Percentiles rank a stretch among this genome's conserved stretches.
Evolutionary conservation across 2,888 invertebrate species (phyloP).

Genomic region (Perdita meconis): DNA sequence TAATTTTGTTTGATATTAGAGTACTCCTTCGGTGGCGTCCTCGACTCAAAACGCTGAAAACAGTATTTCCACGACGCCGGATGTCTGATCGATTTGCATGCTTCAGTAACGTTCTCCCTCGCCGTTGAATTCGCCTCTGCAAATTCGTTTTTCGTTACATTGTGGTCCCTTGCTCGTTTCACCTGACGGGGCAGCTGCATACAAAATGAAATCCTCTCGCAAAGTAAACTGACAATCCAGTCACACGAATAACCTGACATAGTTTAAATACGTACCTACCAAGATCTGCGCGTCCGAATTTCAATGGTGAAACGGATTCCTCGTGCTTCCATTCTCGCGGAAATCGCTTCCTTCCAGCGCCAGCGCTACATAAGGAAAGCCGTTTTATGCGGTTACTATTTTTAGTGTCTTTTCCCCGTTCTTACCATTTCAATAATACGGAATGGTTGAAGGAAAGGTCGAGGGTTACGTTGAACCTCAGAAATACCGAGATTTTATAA

Average conservation of each 20-base stretch:
- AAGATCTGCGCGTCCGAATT: conserved; percentile 2
- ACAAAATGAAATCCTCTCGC: conserved; percentile 31
- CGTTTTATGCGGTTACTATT: background rate
- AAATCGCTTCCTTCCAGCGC: background rate
- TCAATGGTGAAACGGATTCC: conserved; percentile 4
- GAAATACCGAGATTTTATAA: no score
- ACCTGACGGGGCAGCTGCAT: conserved; percentile 23
- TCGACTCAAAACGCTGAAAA: conserved; percentile 7
- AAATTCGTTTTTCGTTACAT: conserved; percentile 28
- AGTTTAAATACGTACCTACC: conserved; percentile 35
- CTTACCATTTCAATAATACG: background rate
- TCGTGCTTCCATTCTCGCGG: background rate
- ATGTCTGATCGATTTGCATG: conserved; percentile 34
- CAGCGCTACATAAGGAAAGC: no score
- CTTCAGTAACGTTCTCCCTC: background rate
- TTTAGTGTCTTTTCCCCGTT: background rate
- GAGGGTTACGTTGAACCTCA: no score
- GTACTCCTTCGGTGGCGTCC: background rate
- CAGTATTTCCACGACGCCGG: conserved; percentile 16
- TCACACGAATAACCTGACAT: conserved; percentile 13
- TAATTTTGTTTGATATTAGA: background rate
- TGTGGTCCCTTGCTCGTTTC: conserved; percentile 6
- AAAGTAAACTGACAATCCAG: conserved; percentile 27
- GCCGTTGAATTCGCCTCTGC: conserved; percentile 8
- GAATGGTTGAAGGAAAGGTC: no score